phyloP scores from a whole-genome alignment of 2,888 invertebrate species.

The Rotaria sp. region DNA sequence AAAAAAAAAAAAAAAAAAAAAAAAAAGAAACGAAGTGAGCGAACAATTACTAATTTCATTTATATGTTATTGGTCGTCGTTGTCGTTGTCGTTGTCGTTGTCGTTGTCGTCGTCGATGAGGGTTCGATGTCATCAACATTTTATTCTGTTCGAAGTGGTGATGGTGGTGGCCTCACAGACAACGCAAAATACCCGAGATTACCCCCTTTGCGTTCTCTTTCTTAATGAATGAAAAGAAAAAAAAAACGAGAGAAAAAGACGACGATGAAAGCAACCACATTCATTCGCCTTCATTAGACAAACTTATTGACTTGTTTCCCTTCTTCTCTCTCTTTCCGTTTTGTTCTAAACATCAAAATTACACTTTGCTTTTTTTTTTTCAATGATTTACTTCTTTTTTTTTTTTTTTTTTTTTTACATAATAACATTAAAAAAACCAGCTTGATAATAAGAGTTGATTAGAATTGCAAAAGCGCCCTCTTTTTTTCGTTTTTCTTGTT shows the following conservation, averaged over 20 bases:
- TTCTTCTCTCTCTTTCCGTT: constrained; percentile 5
- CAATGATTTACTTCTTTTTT: background rate
- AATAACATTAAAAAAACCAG: background rate
- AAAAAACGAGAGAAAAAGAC: constrained; percentile 16
- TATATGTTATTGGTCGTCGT: constrained; percentile 23
- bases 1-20: background rate
- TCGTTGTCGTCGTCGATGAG: constrained; percentile 15
- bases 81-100: background rate
- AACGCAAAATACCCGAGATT: constrained; percentile 24
- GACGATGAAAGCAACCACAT: constrained; percentile 21
- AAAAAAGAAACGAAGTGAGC: background rate
- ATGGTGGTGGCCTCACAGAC: constrained; percentile 24
- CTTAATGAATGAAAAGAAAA: constrained; percentile 22
- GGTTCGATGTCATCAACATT: constrained; percentile 24
- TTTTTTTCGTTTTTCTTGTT: background rate
- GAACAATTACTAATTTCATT: background rate
- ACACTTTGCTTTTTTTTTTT: background rate
- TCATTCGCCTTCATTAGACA: constrained; percentile 24
- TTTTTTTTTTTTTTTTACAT: background rate
- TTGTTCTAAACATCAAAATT: background rate
- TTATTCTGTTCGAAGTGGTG: constrained; percentile 21
- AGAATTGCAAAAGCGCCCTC: background rate
- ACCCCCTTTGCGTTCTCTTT: constrained; percentile 24
- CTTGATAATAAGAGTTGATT: background rate
- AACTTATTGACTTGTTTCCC: constrained; percentile 24